Percentiles rank a stretch among this genome's conserved stretches.
These are phyloP conservation scores for Drosophila vallismaia DNA, from an alignment of 2,888 invertebrate genomes.

Conservation along the genomic window DNA sequence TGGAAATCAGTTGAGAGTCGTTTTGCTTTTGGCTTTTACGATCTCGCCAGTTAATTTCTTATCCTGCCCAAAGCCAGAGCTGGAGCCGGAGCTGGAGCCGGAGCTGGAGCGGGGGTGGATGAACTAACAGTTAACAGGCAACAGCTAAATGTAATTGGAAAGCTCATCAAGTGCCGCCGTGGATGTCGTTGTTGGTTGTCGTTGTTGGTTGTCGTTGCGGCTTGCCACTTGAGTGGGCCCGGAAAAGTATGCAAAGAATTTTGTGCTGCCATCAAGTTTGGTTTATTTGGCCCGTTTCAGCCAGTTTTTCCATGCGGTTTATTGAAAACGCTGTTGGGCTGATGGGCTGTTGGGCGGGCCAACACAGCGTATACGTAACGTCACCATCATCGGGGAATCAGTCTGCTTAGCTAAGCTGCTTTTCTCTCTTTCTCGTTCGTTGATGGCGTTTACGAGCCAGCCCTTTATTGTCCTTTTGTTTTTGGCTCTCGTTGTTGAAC, in stretches of 20 bases:
- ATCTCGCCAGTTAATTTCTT: slow-evolving; percentile 62
- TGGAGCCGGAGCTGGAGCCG: background rate
- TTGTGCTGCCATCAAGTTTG: slow-evolving; percentile 39
- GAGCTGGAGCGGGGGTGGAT: background rate
- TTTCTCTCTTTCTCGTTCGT: slow-evolving; percentile 18
- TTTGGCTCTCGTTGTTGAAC: slow-evolving; percentile 36
- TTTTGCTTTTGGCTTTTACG: slow-evolving; percentile 46
- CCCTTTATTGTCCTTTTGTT: slow-evolving; percentile 75
- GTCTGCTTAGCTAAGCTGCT: slow-evolving; percentile 67
- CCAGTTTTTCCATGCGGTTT: slow-evolving; percentile 49
- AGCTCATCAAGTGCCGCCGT: slow-evolving; percentile 61
- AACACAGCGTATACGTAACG: slow-evolving; percentile 50
- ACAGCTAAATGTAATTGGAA: slow-evolving; percentile 71
- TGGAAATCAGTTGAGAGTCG: slow-evolving; percentile 29
- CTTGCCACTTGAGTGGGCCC: slow-evolving; percentile 57
- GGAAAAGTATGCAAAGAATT: slow-evolving; percentile 69
- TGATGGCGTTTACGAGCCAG: slow-evolving; percentile 61
- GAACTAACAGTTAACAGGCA: slow-evolving; percentile 56
- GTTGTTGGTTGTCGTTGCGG: slow-evolving; percentile 28
- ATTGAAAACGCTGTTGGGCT: slow-evolving; percentile 54
- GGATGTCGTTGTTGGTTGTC: slow-evolving; percentile 31
- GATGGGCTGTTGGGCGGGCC: background rate
- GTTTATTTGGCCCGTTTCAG: slow-evolving; percentile 26
- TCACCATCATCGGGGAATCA: slow-evolving; percentile 9
- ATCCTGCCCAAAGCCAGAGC: slow-evolving; percentile 29